phyloP scores from a whole-genome alignment of 2,113 vertebrate genomes.

The Gobio gobio region DNA sequence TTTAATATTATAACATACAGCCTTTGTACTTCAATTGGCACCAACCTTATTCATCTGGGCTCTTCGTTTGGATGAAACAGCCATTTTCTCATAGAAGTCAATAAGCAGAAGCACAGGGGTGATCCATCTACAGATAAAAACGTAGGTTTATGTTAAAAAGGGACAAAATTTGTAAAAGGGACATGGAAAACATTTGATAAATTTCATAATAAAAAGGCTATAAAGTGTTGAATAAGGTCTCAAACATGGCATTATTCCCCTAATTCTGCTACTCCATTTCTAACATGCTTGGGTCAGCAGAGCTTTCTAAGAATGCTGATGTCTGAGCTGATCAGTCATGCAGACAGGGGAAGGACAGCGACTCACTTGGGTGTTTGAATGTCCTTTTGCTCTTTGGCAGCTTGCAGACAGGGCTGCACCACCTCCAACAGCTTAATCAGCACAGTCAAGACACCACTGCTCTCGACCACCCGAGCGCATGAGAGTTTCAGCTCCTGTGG shows the following conservation, averaged over 20 bases:
- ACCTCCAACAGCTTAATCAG: conserved; percentile 93
- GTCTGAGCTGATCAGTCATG: conserved; percentile 10
- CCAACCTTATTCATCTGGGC: conserved; percentile 92
- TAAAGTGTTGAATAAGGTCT: background rate
- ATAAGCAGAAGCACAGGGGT: conserved; percentile 91
- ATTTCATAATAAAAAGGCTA: background rate
- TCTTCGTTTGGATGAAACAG: conserved; percentile 90
- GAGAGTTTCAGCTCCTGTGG: conserved; percentile 88
- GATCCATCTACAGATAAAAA: conserved; percentile 82
- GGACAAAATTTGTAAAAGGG: background rate
- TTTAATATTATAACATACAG: background rate
- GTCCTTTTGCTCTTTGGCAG: conserved; percentile 93
- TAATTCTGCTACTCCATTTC: background rate
- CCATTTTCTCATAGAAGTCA: conserved; percentile 95
- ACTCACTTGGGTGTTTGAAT: conserved; percentile 93
- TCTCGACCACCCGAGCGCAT: conserved; percentile 89
- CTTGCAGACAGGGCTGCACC: conserved; percentile 91
- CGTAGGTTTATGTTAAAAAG: background rate
- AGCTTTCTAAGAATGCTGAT: conserved; percentile 23
- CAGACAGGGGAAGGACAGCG: conserved; percentile 3
- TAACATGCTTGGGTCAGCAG: conserved; percentile 25
- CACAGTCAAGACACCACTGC: conserved; percentile 88
- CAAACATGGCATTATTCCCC: background rate
- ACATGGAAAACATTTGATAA: background rate
- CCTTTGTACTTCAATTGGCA: background rate